phyloP scores from a whole-genome alignment of 1,140 invertebrate species.

The Parapsyche elsis region DNA sequence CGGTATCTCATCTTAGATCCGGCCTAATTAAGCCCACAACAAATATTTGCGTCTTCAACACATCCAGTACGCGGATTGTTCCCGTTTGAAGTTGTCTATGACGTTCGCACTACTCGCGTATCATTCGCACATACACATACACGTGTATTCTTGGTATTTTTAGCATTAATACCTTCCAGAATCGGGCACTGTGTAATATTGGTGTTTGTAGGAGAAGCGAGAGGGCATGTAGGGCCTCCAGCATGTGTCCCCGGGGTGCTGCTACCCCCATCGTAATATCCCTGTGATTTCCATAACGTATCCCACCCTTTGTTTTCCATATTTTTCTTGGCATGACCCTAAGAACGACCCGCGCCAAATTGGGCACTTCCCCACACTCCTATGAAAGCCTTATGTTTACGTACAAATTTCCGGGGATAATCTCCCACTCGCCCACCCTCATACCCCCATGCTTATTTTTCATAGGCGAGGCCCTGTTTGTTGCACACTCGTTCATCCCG shows the following conservation, averaged over 20 bases:
- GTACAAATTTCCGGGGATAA: slow-evolving; percentile 25
- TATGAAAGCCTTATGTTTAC: neutral
- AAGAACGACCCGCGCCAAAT: slow-evolving; percentile 26
- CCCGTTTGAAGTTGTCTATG: too few relatives aligned
- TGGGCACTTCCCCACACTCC: slow-evolving; percentile 6
- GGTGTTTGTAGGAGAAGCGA: neutral
- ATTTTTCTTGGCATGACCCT: slow-evolving; percentile 30
- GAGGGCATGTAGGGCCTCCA: neutral
- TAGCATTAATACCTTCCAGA: neutral
- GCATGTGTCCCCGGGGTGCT: slow-evolving; percentile 19
- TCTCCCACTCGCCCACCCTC: neutral
- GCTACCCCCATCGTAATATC: slow-evolving; percentile 14
- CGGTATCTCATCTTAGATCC: too few relatives aligned
- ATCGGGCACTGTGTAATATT: neutral
- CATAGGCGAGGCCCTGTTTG: neutral
- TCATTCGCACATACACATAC: too few relatives aligned
- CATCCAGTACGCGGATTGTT: too few relatives aligned
- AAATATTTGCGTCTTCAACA: too few relatives aligned
- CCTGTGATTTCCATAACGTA: slow-evolving; percentile 39
- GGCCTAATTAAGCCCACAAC: too few relatives aligned
- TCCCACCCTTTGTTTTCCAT: slow-evolving; percentile 36
- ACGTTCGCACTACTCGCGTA: too few relatives aligned
- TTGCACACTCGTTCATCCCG: too few relatives aligned
- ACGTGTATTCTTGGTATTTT: neutral
- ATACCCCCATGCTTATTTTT: neutral